phyloP scores from a whole-genome alignment of 1,140 invertebrate genomes.

The Ptiloglossa arizonensis region DNA sequence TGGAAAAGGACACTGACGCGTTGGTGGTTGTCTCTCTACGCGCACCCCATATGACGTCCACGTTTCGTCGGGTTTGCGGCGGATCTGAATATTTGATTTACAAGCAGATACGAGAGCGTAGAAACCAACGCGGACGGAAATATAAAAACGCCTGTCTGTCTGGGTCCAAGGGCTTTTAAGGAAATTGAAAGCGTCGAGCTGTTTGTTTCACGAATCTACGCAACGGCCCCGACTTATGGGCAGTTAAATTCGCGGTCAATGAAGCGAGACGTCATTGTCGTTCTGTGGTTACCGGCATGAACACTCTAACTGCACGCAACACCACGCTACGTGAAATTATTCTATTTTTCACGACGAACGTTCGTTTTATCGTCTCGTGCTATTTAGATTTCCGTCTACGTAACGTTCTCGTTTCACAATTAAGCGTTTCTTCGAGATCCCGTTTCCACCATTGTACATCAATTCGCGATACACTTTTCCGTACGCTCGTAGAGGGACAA shows the following conservation, averaged over 20 bases:
- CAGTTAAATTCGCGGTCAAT: constrained; percentile 58
- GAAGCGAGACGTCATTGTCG: constrained; percentile 60
- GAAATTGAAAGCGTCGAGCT: constrained; percentile 62
- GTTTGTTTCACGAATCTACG: constrained; percentile 37
- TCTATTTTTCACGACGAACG: not conserved
- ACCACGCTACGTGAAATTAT: not conserved
- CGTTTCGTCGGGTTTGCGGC: constrained; percentile 4
- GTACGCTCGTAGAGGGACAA: too few species aligned
- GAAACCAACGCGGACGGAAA: not conserved
- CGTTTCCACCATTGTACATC: too few species aligned
- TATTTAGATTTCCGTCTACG: too few species aligned
- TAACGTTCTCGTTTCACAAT: too few species aligned
- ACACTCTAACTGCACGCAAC: constrained; percentile 9
- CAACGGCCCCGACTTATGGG: constrained; percentile 30
- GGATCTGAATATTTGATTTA: constrained; percentile 44
- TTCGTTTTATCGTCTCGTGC: too few species aligned
- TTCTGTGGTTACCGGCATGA: constrained; percentile 39
- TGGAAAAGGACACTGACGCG: constrained; percentile 4
- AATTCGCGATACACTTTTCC: too few species aligned
- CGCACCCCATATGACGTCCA: constrained; percentile 1
- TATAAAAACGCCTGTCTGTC: constrained; percentile 14
- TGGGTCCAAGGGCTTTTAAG: constrained; percentile 59
- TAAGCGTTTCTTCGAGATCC: too few species aligned
- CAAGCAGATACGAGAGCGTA: constrained; percentile 25
- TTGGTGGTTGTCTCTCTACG: too few species aligned